These are phyloP conservation scores for Drosophila anceps DNA, from an alignment of 2,888 invertebrate genomes.

Conservation along the genomic window DNA sequence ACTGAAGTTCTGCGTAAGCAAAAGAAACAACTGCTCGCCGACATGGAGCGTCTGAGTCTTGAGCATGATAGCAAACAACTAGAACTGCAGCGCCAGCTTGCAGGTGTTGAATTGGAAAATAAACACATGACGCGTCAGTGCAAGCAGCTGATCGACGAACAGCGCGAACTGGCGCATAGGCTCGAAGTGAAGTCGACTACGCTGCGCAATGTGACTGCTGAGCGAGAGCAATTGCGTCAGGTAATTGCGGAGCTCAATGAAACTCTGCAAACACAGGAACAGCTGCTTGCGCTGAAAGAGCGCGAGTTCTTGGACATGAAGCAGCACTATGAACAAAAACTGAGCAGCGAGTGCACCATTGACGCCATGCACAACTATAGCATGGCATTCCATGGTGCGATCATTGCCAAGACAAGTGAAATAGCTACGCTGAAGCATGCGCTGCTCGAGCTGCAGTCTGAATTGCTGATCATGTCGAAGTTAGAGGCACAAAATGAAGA, in stretches of 20 bases:
- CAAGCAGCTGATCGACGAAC: constrained; percentile 72
- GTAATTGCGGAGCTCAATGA: constrained; percentile 68
- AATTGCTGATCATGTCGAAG: constrained; percentile 65
- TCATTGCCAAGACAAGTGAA: constrained; percentile 74
- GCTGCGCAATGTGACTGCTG: constrained; percentile 53
- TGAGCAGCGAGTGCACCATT: constrained; percentile 64
- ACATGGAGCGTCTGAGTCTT: constrained; percentile 71
- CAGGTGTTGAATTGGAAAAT: constrained; percentile 82
- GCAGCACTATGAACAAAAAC: constrained; percentile 66
- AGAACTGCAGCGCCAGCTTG: constrained; percentile 75
- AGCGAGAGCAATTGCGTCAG: constrained; percentile 70
- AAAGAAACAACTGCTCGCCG: constrained; percentile 79
- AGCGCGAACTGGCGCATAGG: constrained; percentile 63
- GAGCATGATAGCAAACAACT: constrained; percentile 78
- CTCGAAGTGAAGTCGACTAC: constrained; percentile 56
- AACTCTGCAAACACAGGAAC: constrained; percentile 66
- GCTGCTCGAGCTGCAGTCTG: constrained; percentile 67
- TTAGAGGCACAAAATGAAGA: constrained; percentile 70
- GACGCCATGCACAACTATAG: constrained; percentile 80
- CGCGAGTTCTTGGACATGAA: constrained; percentile 70
- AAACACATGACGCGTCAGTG: constrained; percentile 80
- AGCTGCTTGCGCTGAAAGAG: constrained; percentile 68
- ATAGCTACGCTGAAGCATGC: constrained; percentile 71
- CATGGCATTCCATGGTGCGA: constrained; percentile 72
- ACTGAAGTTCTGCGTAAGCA: constrained; percentile 83